phyloP scores from a whole-genome alignment of 1,140 invertebrate species.

The Muscidifurax raptorellus region DNA sequence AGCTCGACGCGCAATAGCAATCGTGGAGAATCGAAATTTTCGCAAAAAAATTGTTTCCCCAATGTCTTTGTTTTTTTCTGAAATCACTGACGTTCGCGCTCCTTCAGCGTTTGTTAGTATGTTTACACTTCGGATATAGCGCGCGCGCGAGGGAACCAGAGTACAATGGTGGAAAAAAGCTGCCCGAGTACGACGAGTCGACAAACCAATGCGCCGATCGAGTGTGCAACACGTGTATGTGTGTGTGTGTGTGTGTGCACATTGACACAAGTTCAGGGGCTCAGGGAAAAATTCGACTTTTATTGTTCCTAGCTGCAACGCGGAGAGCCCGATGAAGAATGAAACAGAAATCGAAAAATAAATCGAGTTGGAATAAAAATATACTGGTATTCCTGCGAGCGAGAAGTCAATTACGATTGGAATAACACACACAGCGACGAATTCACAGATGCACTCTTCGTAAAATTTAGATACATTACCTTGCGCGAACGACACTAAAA shows the following conservation, averaged over 20 bases:
- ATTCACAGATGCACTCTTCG: too few relatives aligned
- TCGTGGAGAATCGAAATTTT: background rate
- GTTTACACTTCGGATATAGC: constrained; percentile 19
- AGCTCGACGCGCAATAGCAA: too few relatives aligned
- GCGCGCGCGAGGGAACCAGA: background rate
- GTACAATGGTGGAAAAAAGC: constrained; percentile 26
- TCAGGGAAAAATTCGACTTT: constrained; percentile 13
- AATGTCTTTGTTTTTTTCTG: constrained; percentile 27
- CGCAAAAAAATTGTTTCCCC: constrained; percentile 15
- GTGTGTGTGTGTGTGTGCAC: constrained; percentile 11
- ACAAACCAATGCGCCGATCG: too few relatives aligned
- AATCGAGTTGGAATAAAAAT: background rate
- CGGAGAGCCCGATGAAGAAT: background rate
- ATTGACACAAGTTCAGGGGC: background rate
- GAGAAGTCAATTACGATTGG: too few relatives aligned
- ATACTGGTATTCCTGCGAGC: background rate
- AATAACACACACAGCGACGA: too few relatives aligned
- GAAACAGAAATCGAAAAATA: constrained; percentile 3
- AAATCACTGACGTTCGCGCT: constrained; percentile 2
- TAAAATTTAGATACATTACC: too few relatives aligned
- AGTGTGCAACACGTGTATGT: too few relatives aligned
- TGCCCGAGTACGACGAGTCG: background rate
- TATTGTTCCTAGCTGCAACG: background rate
- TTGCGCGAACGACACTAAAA: too few relatives aligned
- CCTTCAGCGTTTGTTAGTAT: constrained; percentile 28